phyloP scores from a whole-genome alignment of 2,113 vertebrate species.

The Indicator maculatus region DNA sequence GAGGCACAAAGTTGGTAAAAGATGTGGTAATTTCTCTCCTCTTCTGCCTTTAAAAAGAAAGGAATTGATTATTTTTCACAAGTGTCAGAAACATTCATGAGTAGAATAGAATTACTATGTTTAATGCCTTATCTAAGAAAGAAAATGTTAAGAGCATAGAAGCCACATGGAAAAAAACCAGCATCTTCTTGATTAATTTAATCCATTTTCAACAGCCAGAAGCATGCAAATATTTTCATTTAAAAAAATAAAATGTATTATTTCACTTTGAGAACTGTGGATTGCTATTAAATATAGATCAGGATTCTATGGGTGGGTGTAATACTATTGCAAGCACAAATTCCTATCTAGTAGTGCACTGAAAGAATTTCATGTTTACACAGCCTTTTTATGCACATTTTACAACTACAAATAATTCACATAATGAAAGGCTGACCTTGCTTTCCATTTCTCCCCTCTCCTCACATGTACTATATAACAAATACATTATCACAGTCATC shows the following conservation, averaged over 20 bases:
- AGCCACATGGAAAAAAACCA: not conserved
- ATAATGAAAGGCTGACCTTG: not conserved
- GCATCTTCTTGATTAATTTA: not conserved
- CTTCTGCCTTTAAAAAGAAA: slow-evolving; percentile 89
- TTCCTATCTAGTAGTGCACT: not conserved
- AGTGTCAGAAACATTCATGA: not conserved
- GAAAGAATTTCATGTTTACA: not conserved
- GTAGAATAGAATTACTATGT: not conserved
- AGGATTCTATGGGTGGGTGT: not conserved
- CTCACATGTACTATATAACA: not conserved
- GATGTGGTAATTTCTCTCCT: slow-evolving; percentile 97
- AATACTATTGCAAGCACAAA: not conserved
- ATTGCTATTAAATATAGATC: slow-evolving; percentile 7
- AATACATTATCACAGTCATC: not conserved
- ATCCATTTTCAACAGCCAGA: not conserved
- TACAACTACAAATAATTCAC: not conserved
- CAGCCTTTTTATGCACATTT: not conserved
- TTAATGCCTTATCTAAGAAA: not conserved
- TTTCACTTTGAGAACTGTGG: not conserved
- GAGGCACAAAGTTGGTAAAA: slow-evolving; percentile 99
- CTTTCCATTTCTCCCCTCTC: not conserved
- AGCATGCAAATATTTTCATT: not conserved
- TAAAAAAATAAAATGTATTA: not conserved
- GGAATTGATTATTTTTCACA: slow-evolving; percentile 54
- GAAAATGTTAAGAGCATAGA: not conserved